phyloP scores from a whole-genome alignment of 2,888 invertebrate species.

The Caenorhabditis virilis region DNA sequence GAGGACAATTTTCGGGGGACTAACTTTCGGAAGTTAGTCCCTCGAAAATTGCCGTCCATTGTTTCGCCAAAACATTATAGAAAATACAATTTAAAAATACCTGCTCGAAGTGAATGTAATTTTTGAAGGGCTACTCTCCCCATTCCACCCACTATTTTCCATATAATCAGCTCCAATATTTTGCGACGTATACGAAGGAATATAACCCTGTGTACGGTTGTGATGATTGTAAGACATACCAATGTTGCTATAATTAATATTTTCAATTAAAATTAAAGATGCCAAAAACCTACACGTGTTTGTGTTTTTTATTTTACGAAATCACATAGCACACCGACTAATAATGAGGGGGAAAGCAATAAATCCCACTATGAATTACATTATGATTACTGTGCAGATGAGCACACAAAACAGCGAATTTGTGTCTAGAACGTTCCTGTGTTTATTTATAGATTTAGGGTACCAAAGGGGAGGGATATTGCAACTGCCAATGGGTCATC shows the following conservation, averaged over 20 bases:
- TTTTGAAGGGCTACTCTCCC: slow-evolving; percentile 14
- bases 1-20: too few species aligned
- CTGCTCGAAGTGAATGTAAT: slow-evolving; percentile 25
- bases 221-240: slow-evolving; percentile 37
- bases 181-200: slow-evolving; percentile 36
- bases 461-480: not conserved
- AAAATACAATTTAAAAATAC: too few species aligned
- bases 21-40: too few species aligned
- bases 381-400: slow-evolving; percentile 29
- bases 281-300: too few species aligned
- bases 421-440: slow-evolving; percentile 9
- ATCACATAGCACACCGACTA: too few species aligned
- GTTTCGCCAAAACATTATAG: too few species aligned
- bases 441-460: slow-evolving; percentile 25
- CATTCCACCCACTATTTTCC: slow-evolving; percentile 39
- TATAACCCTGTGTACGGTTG: slow-evolving; percentile 29
- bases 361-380: slow-evolving; percentile 3
- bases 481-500: not conserved
- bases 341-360: not conserved
- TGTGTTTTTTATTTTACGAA: too few species aligned
- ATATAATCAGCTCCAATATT: slow-evolving; percentile 43
- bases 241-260: too few species aligned
- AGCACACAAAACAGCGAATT: slow-evolving; percentile 16
- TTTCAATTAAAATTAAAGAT: too few species aligned
- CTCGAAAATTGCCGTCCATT: too few species aligned